phyloP scores from a whole-genome alignment of 2,113 vertebrate genomes.

The Zosterops japonicus region DNA sequence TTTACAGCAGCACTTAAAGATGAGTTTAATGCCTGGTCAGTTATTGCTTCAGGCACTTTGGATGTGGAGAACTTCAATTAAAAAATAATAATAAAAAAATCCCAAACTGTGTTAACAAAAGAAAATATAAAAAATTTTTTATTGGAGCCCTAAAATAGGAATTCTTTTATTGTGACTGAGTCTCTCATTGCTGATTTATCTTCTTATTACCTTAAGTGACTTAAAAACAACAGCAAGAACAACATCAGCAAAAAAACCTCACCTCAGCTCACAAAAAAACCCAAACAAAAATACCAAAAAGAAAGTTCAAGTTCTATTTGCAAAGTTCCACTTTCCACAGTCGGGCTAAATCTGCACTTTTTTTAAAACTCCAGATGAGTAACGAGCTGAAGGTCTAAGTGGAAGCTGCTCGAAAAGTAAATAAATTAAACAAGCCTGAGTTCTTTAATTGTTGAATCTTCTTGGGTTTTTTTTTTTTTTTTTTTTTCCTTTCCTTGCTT shows the following conservation, averaged over 20 bases:
- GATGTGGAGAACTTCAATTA: neutral
- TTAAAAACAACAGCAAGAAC: neutral
- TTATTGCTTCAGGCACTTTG: neutral
- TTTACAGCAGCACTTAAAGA: neutral
- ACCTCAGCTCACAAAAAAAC: too few relatives aligned
- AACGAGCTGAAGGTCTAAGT: neutral
- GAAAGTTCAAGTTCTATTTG: neutral
- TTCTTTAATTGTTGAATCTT: neutral
- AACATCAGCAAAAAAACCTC: neutral
- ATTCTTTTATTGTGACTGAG: neutral
- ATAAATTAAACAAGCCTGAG: neutral
- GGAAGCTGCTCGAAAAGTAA: slow-evolving; percentile 1
- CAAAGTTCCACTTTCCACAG: neutral
- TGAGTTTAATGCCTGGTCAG: neutral
- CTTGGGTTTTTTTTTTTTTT: neutral
- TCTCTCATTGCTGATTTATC: neutral
- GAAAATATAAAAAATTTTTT: neutral
- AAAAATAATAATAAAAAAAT: neutral
- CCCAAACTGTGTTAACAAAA: neutral
- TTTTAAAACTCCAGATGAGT: neutral
- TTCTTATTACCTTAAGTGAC: neutral
- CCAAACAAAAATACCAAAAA: neutral
- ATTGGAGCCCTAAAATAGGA: neutral
- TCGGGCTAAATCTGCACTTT: neutral
- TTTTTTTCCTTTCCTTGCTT: neutral